Conservation (phyloP, 2,113 vertebrate species). For the Phalacrocorax brasilianus region DNA sequence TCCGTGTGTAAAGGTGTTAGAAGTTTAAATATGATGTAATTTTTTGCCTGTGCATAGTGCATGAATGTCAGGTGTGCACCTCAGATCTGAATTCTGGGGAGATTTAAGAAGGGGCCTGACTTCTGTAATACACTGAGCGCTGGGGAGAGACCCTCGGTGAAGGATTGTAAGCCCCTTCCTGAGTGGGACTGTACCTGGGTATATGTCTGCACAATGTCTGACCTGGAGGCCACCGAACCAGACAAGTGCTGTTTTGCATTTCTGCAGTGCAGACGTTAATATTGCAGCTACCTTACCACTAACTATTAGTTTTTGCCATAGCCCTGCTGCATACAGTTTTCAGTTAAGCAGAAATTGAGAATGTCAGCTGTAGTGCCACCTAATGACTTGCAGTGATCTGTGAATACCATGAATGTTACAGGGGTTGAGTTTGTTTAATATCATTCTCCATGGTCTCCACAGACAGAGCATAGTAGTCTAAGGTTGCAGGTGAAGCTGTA, state of each 20-base stretch:
- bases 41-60: background rate
- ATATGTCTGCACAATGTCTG: background rate
- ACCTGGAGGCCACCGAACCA: background rate
- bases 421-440: background rate
- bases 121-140: background rate
- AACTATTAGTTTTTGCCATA: background rate
- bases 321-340: background rate
- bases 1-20: background rate
- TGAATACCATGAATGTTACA: background rate
- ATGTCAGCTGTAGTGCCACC: background rate
- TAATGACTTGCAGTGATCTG: background rate
- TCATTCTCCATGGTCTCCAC: background rate
- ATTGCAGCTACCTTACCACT: background rate
- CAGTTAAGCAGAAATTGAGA: background rate
- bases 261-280: background rate
- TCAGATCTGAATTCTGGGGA: background rate
- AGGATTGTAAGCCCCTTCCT: background rate
- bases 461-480: background rate
- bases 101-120: background rate
- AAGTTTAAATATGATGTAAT: background rate
- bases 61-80: background rate
- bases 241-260: background rate
- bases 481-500: background rate
- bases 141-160: background rate
- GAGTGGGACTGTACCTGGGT: background rate